Conservation (phyloP, 2,888 invertebrate genomes). For the Volucella inflata region DNA sequence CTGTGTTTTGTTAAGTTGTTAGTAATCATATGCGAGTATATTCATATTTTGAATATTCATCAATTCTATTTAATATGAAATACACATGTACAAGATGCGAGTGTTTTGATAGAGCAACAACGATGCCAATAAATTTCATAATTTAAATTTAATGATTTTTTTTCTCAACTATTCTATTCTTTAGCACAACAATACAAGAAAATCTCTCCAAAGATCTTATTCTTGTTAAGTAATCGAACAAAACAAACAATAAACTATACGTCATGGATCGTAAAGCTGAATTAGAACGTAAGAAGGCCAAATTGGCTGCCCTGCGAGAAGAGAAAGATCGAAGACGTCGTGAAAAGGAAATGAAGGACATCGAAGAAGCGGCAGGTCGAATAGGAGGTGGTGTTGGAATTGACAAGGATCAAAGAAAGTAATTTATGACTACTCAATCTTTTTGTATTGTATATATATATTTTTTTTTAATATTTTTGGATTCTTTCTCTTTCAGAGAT, state of each 20-base stretch:
- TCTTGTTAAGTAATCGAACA: background rate
- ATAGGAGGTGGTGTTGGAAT: slow-evolving; percentile 80
- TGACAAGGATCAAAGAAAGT: slow-evolving; percentile 83
- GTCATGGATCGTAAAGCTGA: slow-evolving; percentile 93
- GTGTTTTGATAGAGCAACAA: no score
- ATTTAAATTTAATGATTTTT: background rate
- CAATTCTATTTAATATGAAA: no score
- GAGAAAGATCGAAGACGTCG: slow-evolving; percentile 93
- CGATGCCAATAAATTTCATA: no score
- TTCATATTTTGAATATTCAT: no score
- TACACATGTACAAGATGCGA: no score
- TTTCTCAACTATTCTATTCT: background rate
- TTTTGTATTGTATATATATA: background rate
- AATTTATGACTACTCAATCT: slow-evolving; percentile 43
- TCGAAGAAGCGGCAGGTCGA: slow-evolving; percentile 87
- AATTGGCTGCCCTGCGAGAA: slow-evolving; percentile 93
- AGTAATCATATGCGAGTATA: no score
- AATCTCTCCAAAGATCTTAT: background rate
- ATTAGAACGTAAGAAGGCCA: slow-evolving; percentile 95
- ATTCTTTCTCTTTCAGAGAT: slow-evolving; percentile 84
- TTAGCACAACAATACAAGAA: slow-evolving; percentile 27
- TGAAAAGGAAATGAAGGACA: slow-evolving; percentile 95
- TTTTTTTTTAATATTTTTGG: background rate
- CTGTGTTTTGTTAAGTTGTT: no score
- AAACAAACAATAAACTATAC: background rate